phyloP scores from a whole-genome alignment of 2,797 vertebrate genomes.

The Cryptoblepharus egeriae region DNA sequence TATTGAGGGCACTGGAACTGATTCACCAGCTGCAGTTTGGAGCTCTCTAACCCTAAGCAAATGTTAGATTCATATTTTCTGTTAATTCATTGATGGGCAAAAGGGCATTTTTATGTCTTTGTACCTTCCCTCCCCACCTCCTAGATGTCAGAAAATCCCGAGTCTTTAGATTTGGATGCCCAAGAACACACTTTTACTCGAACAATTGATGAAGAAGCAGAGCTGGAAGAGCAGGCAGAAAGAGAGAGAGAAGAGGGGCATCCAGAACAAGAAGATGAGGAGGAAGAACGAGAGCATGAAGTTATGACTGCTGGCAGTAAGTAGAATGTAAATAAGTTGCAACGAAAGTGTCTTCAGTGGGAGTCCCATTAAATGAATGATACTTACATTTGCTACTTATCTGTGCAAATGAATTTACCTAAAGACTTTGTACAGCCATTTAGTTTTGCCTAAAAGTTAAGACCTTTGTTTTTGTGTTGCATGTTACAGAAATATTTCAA shows the following conservation, averaged over 20 bases:
- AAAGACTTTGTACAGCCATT: conserved; percentile 61
- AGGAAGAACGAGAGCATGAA: conserved; percentile 95
- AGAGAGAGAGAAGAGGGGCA: conserved; percentile 92
- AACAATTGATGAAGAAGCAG: conserved; percentile 97
- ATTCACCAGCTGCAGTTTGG: too few species aligned
- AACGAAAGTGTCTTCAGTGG: neutral
- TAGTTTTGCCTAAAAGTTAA: conserved; percentile 74
- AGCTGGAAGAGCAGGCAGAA: conserved; percentile 93
- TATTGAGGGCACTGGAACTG: too few species aligned
- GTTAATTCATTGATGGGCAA: conserved; percentile 30
- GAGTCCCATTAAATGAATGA: neutral
- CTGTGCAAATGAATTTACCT: neutral
- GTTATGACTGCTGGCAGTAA: conserved; percentile 98
- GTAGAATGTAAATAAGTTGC: conserved; percentile 61
- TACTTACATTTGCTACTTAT: neutral
- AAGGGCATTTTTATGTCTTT: conserved; percentile 13
- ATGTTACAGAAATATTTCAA: conserved; percentile 98
- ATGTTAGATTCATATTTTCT: neutral
- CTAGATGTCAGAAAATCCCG: conserved; percentile 93
- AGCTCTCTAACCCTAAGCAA: too few species aligned
- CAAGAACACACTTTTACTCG: conserved; percentile 94
- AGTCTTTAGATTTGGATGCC: conserved; percentile 89
- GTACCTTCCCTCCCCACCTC: conserved; percentile 8
- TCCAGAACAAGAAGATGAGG: conserved; percentile 93
- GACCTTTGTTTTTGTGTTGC: conserved; percentile 80